Conservation (phyloP, 2,888 invertebrate genomes). For the Craniophora ligustri region DNA sequence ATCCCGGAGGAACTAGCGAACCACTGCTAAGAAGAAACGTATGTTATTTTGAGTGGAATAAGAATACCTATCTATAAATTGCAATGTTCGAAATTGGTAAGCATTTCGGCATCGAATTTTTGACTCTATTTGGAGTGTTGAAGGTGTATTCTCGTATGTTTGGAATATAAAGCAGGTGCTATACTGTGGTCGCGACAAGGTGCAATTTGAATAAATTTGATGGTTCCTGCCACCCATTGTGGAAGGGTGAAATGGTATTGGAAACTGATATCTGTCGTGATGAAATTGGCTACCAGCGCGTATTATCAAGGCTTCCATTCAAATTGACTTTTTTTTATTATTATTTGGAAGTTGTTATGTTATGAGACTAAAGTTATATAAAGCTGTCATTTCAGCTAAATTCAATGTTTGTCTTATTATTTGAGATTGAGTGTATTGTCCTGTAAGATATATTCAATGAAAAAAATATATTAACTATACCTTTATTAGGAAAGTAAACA, state of each 20-base stretch:
- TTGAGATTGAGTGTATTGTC: too few species aligned
- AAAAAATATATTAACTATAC: too few species aligned
- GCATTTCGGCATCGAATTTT: slow-evolving; percentile 35
- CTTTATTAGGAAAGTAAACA: too few species aligned
- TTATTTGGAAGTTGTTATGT: not conserved
- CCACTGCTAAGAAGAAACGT: slow-evolving; percentile 83
- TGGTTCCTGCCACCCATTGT: slow-evolving; percentile 64
- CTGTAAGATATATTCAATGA: too few species aligned
- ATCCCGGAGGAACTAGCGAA: slow-evolving; percentile 63
- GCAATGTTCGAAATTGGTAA: slow-evolving; percentile 74
- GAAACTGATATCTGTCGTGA: slow-evolving; percentile 79
- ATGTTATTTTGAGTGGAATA: slow-evolving; percentile 87
- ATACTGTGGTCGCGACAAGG: slow-evolving; percentile 78
- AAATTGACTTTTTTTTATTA: slow-evolving; percentile 52
- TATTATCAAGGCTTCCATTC: slow-evolving; percentile 64
- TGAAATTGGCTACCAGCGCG: slow-evolving; percentile 76
- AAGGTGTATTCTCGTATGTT: slow-evolving; percentile 54
- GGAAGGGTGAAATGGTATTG: slow-evolving; percentile 75
- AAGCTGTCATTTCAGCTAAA: too few species aligned
- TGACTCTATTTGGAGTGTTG: not conserved
- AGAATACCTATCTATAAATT: slow-evolving; percentile 84
- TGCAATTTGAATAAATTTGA: slow-evolving; percentile 88
- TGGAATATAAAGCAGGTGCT: slow-evolving; percentile 72
- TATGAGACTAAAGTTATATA: too few species aligned
- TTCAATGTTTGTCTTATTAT: too few species aligned